phyloP scores from a whole-genome alignment of 2,888 invertebrate genomes.

The Erebia epiphron region DNA sequence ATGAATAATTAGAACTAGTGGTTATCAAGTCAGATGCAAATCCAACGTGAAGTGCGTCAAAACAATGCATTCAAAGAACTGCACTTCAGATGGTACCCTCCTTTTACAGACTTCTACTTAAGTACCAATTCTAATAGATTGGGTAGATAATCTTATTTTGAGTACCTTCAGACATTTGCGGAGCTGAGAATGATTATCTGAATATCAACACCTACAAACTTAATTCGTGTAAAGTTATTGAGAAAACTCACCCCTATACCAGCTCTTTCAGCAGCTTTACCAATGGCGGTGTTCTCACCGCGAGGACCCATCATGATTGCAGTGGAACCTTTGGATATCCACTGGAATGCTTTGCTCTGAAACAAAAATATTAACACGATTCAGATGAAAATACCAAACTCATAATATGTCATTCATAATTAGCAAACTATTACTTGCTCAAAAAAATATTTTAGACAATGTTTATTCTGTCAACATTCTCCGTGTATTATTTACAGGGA shows the following conservation, averaged over 20 bases:
- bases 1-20: not conserved
- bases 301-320: conserved; percentile 74
- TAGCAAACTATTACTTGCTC: too few relatives aligned
- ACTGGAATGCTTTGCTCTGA: conserved; percentile 69
- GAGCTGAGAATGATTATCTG: not conserved
- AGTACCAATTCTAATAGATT: not conserved
- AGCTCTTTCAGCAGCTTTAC: conserved; percentile 62
- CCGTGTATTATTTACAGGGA: too few relatives aligned
- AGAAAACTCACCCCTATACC: conserved; percentile 58
- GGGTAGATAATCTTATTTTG: not conserved
- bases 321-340: conserved; percentile 69
- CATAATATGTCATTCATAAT: not conserved
- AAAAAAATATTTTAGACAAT: too few relatives aligned
- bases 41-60: not conserved
- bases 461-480: too few relatives aligned
- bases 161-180: not conserved
- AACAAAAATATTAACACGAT: not conserved
- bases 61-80: too few relatives aligned
- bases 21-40: not conserved
- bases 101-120: too few relatives aligned
- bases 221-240: not conserved
- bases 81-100: too few relatives aligned
- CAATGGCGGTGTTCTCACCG: conserved; percentile 69
- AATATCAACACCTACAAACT: not conserved
- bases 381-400: not conserved